A percentile compares a stretch with the other conserved stretches of the same genome.
Evolutionary conservation across 2,797 vertebrate species (phyloP).

Genomic region (Acanthurus leucopareius): DNA sequence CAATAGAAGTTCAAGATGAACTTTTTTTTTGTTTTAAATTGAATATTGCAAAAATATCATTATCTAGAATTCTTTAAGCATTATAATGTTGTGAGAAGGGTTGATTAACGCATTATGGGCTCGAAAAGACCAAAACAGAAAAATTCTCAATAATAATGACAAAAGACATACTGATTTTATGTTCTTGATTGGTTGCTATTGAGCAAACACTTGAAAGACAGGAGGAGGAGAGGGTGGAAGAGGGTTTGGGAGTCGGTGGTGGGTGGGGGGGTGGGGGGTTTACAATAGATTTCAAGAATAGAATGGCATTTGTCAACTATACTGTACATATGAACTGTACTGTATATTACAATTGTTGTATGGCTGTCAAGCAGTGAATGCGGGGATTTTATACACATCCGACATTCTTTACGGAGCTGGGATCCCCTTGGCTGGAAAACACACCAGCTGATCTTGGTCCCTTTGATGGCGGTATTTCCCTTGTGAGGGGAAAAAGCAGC

Average conservation of each 20-base stretch:
- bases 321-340: slow-evolving; percentile 78
- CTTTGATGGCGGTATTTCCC: slow-evolving; percentile 83
- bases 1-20: too few relatives aligned
- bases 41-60: too few relatives aligned
- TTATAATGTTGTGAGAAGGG: neutral
- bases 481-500: slow-evolving; percentile 78
- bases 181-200: slow-evolving; percentile 85
- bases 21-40: too few relatives aligned
- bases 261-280: slow-evolving; percentile 16
- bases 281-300: slow-evolving; percentile 74
- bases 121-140: neutral
- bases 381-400: slow-evolving; percentile 73
- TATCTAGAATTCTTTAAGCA: too few relatives aligned
- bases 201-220: slow-evolving; percentile 89
- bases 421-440: slow-evolving; percentile 78
- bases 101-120: neutral
- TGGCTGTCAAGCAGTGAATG: slow-evolving; percentile 82
- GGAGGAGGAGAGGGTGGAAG: slow-evolving; percentile 56
- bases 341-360: slow-evolving; percentile 79
- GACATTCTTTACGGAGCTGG: slow-evolving; percentile 78
- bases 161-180: slow-evolving; percentile 73
- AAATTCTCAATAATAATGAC: slow-evolving; percentile 74
- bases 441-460: slow-evolving; percentile 87
- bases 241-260: slow-evolving; percentile 22
- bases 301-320: slow-evolving; percentile 81